Conservation (phyloP, 1,140 invertebrate genomes). For the Mya arenaria region DNA sequence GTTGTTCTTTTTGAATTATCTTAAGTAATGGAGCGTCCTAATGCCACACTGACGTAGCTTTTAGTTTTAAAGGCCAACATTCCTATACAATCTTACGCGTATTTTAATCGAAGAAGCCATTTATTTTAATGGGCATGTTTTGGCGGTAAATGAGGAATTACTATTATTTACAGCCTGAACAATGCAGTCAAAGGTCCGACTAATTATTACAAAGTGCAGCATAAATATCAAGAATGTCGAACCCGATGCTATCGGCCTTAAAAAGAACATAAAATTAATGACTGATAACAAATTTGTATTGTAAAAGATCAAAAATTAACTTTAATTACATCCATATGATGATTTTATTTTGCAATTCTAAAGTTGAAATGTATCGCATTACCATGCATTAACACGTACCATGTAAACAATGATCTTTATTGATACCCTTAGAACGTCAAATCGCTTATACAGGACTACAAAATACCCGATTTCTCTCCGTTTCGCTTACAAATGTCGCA, state of each 20-base stretch:
- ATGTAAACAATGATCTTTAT: conserved; percentile 1
- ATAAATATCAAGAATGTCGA: neutral
- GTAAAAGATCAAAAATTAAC: neutral
- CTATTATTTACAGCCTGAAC: neutral
- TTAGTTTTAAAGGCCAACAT: neutral
- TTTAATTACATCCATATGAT: neutral
- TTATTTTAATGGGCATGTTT: neutral
- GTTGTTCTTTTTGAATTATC: too few relatives aligned
- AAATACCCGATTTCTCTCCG: too few relatives aligned
- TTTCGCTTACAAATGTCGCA: too few relatives aligned
- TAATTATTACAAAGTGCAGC: neutral
- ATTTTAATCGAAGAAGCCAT: neutral
- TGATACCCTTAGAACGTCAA: neutral
- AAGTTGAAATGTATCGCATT: neutral
- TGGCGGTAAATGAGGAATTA: too few relatives aligned
- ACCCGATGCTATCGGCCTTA: neutral
- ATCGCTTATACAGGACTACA: neutral
- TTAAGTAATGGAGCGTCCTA: too few relatives aligned
- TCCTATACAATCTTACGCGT: neutral
- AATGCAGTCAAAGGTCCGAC: neutral
- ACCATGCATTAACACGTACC: neutral
- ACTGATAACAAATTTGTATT: neutral
- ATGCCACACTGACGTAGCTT: too few relatives aligned
- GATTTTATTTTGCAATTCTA: neutral
- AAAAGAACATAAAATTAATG: neutral